phyloP scores from a whole-genome alignment of 1,140 invertebrate species.

The Aphidius gifuensis region DNA sequence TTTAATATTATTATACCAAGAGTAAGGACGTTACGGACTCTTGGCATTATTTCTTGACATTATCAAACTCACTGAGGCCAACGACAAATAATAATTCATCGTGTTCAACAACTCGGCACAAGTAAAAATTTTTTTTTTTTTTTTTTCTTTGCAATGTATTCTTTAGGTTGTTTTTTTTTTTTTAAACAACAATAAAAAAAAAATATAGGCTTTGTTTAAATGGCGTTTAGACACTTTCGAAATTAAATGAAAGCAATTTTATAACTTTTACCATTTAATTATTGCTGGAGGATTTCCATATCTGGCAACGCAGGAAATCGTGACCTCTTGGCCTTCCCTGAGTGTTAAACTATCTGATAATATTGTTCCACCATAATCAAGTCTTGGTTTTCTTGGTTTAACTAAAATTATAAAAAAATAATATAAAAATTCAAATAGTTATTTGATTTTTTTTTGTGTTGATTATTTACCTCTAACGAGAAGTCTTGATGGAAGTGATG shows the following conservation, averaged over 20 bases:
- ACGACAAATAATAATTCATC: too few relatives aligned
- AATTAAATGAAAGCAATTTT: constrained; percentile 15
- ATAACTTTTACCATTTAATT: constrained; percentile 71
- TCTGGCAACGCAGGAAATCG: constrained; percentile 79
- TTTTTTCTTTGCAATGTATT: too few relatives aligned
- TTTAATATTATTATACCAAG: neutral
- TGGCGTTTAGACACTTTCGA: too few relatives aligned
- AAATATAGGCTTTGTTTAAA: too few relatives aligned
- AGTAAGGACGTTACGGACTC: constrained; percentile 36
- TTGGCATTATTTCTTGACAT: constrained; percentile 33
- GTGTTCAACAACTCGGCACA: too few relatives aligned
- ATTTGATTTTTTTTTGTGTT: constrained; percentile 2
- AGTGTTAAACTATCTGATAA: constrained; percentile 64
- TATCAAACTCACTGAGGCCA: neutral
- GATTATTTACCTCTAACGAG: constrained; percentile 52
- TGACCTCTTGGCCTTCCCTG: constrained; percentile 69
- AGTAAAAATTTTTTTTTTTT: too few relatives aligned
- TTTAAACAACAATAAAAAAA: too few relatives aligned
- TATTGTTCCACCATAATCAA: constrained; percentile 71
- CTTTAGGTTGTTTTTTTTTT: too few relatives aligned
- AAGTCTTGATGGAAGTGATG: constrained; percentile 74
- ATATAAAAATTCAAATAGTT: neutral
- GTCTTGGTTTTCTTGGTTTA: constrained; percentile 73
- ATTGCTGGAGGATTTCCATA: constrained; percentile 82
- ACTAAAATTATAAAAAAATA: constrained; percentile 59